Percentiles rank a stretch among this genome's conserved stretches.
Evolutionary conservation across 2,113 vertebrate species (phyloP).

Genomic region (Arvicanthis niloticus): DNA sequence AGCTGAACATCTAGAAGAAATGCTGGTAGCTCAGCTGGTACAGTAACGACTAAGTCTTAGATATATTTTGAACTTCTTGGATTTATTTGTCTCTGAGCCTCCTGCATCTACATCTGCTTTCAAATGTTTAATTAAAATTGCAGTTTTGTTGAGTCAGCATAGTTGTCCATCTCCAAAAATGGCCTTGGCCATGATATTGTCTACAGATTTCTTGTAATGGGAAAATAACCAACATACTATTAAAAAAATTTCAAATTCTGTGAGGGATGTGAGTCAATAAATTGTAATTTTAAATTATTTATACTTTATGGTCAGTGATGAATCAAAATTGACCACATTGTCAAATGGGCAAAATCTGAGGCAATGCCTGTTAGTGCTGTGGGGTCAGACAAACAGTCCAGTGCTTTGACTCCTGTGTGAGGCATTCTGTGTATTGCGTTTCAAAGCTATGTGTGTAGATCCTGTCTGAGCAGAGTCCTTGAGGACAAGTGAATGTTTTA

Average conservation of each 20-base stretch:
- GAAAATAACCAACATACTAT: neutral
- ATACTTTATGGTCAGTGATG: neutral
- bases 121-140: slow-evolving; percentile 37
- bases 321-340: slow-evolving; percentile 4
- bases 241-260: neutral
- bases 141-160: slow-evolving; percentile 41
- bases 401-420: neutral
- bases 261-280: slow-evolving; percentile 18
- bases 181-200: neutral
- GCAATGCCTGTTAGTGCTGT: neutral
- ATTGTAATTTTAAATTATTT: slow-evolving; percentile 1
- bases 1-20: neutral
- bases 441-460: neutral
- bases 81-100: neutral
- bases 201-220: neutral
- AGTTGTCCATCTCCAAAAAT: neutral
- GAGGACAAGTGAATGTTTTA: neutral
- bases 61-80: neutral
- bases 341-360: slow-evolving; percentile 50
- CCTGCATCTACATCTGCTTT: slow-evolving; percentile 13
- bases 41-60: neutral
- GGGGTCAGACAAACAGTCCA: neutral
- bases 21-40: neutral
- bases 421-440: neutral
- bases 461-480: neutral